A percentile compares a stretch with the other conserved stretches of the same genome.
phyloP scores from a whole-genome alignment of 1,140 invertebrate species.

The Daktulosphaira vitifoliae region DNA sequence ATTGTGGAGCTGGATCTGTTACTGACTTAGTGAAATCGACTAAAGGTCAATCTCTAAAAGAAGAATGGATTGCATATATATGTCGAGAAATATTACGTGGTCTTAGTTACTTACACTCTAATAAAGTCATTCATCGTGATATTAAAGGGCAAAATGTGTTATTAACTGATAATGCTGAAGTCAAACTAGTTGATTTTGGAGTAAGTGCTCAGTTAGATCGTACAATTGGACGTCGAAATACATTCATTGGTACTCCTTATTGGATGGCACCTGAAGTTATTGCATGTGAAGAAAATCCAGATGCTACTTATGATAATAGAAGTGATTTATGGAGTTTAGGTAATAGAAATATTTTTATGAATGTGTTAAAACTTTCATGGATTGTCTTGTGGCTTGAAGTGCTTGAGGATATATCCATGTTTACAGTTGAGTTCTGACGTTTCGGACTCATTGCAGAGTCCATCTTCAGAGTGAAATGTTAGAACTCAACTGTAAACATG shows the following conservation, averaged over 20 bases:
- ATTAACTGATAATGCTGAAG: slow-evolving; percentile 98
- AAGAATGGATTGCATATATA: slow-evolving; percentile 99
- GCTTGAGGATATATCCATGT: too few relatives aligned
- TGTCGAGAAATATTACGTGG: slow-evolving; percentile 95
- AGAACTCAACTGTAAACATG: too few relatives aligned
- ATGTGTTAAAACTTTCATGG: too few relatives aligned
- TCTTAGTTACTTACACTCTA: slow-evolving; percentile 93
- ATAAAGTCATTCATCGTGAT: slow-evolving; percentile 99
- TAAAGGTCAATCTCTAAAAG: slow-evolving; percentile 94
- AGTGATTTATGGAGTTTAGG: slow-evolving; percentile 36
- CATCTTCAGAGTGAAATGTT: too few relatives aligned
- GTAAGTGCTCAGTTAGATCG: slow-evolving; percentile 98
- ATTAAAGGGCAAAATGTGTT: slow-evolving; percentile 99
- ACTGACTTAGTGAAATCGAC: slow-evolving; percentile 99
- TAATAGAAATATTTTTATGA: too few relatives aligned
- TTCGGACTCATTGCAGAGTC: too few relatives aligned
- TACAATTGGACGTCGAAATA: slow-evolving; percentile 96
- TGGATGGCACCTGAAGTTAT: slow-evolving; percentile 99
- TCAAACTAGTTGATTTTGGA: slow-evolving; percentile 99
- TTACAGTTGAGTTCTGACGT: too few relatives aligned
- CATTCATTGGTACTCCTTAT: slow-evolving; percentile 98
- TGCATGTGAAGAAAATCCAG: slow-evolving; percentile 99
- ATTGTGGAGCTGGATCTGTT: slow-evolving; percentile 96
- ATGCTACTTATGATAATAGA: slow-evolving; percentile 98
- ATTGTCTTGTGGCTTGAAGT: too few relatives aligned